These are phyloP conservation scores for Pelecanus crispus DNA, from an alignment of 2,113 vertebrate genomes.

Conservation along the genomic window DNA sequence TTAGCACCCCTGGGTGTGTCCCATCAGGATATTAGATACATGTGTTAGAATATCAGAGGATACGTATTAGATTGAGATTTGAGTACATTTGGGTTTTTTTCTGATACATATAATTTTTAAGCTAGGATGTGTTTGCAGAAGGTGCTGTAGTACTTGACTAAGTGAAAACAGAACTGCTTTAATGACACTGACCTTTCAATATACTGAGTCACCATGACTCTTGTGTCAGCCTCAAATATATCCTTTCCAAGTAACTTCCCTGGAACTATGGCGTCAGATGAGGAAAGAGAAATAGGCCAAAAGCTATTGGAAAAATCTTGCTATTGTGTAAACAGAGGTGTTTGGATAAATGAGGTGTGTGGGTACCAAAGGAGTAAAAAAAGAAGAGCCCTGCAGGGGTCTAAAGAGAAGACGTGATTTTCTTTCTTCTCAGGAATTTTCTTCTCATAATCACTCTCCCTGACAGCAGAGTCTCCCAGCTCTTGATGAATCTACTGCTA, in stretches of 20 bases:
- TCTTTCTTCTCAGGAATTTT: background rate
- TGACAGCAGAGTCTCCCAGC: background rate
- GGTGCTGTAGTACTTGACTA: background rate
- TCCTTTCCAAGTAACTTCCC: slow-evolving; percentile 22
- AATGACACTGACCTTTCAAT: slow-evolving; percentile 31
- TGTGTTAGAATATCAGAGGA: background rate
- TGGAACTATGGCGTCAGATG: background rate
- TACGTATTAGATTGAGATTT: background rate
- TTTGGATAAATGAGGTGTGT: background rate
- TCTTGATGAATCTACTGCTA: background rate
- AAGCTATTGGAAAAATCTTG: slow-evolving; percentile 13
- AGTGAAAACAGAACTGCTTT: slow-evolving; percentile 49
- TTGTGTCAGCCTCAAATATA: background rate
- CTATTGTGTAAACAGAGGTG: slow-evolving; percentile 16
- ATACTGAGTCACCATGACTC: slow-evolving; percentile 38
- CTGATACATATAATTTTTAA: background rate
- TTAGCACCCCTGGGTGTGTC: background rate
- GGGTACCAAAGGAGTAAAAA: background rate
- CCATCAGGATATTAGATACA: background rate
- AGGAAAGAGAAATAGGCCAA: slow-evolving; percentile 7
- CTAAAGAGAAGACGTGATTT: background rate
- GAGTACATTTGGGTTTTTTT: background rate
- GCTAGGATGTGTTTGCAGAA: background rate
- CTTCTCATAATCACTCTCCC: background rate
- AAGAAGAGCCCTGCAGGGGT: background rate